These are phyloP conservation scores for Gisinianus flammeolus DNA, from an alignment of 2,888 invertebrate genomes.

Conservation along the genomic window DNA sequence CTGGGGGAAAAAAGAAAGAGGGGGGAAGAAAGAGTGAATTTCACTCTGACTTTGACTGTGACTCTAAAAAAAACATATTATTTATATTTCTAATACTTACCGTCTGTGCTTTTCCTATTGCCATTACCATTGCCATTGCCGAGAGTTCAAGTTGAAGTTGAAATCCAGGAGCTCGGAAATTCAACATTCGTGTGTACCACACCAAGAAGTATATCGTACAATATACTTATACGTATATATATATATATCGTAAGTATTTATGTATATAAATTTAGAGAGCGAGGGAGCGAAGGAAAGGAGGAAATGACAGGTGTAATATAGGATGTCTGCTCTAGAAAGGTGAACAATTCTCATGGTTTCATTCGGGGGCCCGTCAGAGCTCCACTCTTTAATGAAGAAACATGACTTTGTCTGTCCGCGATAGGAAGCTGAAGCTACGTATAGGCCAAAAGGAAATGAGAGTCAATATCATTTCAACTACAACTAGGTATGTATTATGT, in stretches of 20 bases:
- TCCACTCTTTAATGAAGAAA: slow-evolving; percentile 29
- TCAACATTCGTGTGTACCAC: too few species aligned
- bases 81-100: background rate
- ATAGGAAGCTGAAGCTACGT: background rate
- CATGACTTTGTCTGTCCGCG: slow-evolving; percentile 12
- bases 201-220: too few species aligned
- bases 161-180: background rate
- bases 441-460: background rate
- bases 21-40: too few species aligned
- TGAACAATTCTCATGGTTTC: slow-evolving; percentile 28
- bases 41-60: too few species aligned
- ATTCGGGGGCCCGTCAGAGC: slow-evolving; percentile 18
- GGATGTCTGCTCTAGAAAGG: slow-evolving; percentile 37
- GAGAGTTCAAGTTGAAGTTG: background rate
- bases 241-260: too few species aligned
- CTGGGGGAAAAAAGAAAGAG: too few species aligned
- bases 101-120: background rate
- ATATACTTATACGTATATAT: too few species aligned
- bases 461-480: background rate
- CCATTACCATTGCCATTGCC: background rate
- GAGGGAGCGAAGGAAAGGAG: background rate
- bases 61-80: too few species aligned
- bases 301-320: slow-evolving; percentile 37
- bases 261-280: background rate
- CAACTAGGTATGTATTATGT: too few species aligned